These are phyloP conservation scores for Grantiella picta DNA, from an alignment of 2,113 vertebrate species.

Conservation along the genomic window DNA sequence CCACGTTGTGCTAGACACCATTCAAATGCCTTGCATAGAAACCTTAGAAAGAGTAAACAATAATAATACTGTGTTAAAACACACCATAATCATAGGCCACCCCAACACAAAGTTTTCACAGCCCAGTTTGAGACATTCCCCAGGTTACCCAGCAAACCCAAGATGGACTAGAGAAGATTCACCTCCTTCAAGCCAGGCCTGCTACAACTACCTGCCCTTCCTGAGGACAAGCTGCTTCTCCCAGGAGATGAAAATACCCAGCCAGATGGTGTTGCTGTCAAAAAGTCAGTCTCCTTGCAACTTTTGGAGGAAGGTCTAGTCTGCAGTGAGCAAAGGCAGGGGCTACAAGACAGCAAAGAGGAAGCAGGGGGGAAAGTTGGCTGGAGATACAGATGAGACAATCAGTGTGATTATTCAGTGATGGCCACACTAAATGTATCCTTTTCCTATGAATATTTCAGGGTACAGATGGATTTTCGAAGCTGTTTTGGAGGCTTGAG, in stretches of 20 bases:
- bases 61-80: not conserved
- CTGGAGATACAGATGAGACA: not conserved
- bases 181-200: not conserved
- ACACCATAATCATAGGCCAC: not conserved
- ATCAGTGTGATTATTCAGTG: not conserved
- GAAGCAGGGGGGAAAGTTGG: not conserved
- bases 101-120: not conserved
- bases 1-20: not conserved
- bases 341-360: not conserved
- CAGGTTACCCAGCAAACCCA: not conserved
- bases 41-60: not conserved
- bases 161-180: not conserved
- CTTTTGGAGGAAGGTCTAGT: not conserved
- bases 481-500: not conserved
- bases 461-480: not conserved
- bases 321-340: not conserved
- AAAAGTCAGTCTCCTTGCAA: not conserved
- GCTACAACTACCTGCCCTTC: not conserved
- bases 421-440: not conserved
- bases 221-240: not conserved
- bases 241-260: not conserved
- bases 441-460: not conserved
- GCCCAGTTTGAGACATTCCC: not conserved
- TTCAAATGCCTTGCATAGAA: not conserved
- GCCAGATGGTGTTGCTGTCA: not conserved